Evolutionary conservation across 1,140 invertebrate species (phyloP), one percentile per base, ranked within the genome.

Genomic region (Brachionus angularis): DNA sequence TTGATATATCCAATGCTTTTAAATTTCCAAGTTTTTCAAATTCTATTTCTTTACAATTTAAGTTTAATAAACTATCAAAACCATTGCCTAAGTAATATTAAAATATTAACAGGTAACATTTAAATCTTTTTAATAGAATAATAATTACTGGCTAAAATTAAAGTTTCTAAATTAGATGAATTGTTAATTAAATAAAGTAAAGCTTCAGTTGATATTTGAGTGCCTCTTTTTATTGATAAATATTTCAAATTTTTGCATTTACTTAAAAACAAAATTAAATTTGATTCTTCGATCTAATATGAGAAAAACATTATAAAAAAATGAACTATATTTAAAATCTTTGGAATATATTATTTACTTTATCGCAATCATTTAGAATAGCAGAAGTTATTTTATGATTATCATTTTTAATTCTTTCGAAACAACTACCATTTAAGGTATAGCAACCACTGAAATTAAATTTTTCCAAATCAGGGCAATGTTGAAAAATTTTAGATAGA

Each of bases 401-500:
- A 67, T 47, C 21, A 2, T 7, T 8, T n/a, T 47, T 47, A 12
- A 50, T 16, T 50, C 31, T 34, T 12, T 50, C 21, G n/a, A 67
- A 67, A 50, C 62, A 67, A 12, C 16, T 16, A 4, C 62, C 62
- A 23, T 5, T 47, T 3, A 67, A 47, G 1, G 27, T 16, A 21
- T 25, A 8, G 36, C 62, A 67, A 36, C 29, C 47, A 16, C 39
- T 21, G 23, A 67, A 47, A 50, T 67, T 42, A 12, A 67, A 50
- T 14, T 67, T 18, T 31, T 67, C 42, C 62, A 67, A 36, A 36
- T 29, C 2, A 1, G 42, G 42, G 36, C 62, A 67, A 36, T 50
- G 47, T 29, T 50, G 62, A 29, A 67, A 67, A 33, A 67, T 33
- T 50, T 67, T 46, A 18, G 62, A 46, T 8, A 67, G 27, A 21